Evolutionary conservation across 2,113 vertebrate genomes (phyloP), one percentile per base, ranked within the genome.

Genomic region (Gila orcuttii): DNA sequence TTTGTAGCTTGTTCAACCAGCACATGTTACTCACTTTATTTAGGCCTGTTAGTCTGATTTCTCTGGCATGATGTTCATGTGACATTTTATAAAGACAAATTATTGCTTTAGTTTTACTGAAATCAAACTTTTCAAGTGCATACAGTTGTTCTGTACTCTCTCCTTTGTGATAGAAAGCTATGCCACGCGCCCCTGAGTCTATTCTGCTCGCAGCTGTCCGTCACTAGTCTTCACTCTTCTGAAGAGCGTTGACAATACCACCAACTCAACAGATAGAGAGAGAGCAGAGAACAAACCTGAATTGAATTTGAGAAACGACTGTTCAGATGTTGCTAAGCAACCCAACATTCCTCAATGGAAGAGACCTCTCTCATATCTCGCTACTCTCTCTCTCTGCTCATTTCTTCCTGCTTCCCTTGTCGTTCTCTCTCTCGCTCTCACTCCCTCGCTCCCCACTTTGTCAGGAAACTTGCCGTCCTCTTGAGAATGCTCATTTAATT

Each of bases 271-370:
- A 85, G 77, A 75, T 45, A 52, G 13, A 55, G 59, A 42, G 69
- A 79, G 25, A 81, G 59, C 19, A 23, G 39, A 79, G 79, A 83
- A 80, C 80, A 83, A 90, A 89, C 45, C 88, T 86, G 88, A 87
- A 91, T 88, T 90, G 83, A 91, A 91, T 90, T 88, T 86, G 47
- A 87, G 55, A 86, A 57, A 89, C 47, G 84, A 89, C 82, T 87
- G 85, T 86, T 89, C 87, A 88, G 60, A 77, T 84, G 91, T 92
- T 90, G 91, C 91, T 90, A 88, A 87, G 91, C 87, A 92, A 92
- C 91, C 50, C 39, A 87, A 88, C 84, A 87, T 90, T 87, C 85
- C 80, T 89, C 75, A 83, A 69, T 90, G 82, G 52, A 88, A 79
- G 86, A 86, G 66, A 82, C 82, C 52, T 68, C 74, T 68, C 21